These are phyloP conservation scores for Zonotrichia albicollis DNA, from an alignment of 2,797 vertebrate genomes.

Conservation along the genomic window DNA sequence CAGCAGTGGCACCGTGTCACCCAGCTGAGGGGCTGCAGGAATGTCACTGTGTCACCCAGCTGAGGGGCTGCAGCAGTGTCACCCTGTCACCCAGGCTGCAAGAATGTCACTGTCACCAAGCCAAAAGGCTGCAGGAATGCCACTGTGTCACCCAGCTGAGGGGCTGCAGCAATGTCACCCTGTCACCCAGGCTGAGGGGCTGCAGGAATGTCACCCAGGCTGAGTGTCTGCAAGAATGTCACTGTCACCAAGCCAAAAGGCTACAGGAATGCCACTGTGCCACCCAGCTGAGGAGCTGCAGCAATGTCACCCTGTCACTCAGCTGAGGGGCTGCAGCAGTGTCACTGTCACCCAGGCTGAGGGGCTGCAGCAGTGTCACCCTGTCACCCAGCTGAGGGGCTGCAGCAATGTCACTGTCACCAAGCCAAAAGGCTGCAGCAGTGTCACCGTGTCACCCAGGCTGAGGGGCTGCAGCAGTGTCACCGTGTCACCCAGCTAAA, in stretches of 20 bases:
- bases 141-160: background rate
- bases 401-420: background rate
- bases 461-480: conserved; percentile 38
- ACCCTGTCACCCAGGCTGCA: background rate
- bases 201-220: background rate
- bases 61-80: conserved; percentile 33
- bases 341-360: background rate
- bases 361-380: background rate
- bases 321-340: conserved; percentile 36
- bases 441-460: background rate
- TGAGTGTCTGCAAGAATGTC: background rate
- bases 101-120: background rate
- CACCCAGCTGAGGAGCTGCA: background rate
- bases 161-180: background rate
- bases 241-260: conserved; percentile 32
- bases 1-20: background rate
- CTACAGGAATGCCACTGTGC: background rate
- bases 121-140: no score
- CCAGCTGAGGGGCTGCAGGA: conserved; percentile 34
- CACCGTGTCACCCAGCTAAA: no score
- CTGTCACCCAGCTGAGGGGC: conserved; percentile 31
- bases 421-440: no score
- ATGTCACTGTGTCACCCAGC: background rate
- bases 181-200: conserved; percentile 21
- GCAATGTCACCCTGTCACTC: background rate